Evolutionary conservation across 2,888 invertebrate genomes (phyloP).

Genomic region (Camponotus fellah): DNA sequence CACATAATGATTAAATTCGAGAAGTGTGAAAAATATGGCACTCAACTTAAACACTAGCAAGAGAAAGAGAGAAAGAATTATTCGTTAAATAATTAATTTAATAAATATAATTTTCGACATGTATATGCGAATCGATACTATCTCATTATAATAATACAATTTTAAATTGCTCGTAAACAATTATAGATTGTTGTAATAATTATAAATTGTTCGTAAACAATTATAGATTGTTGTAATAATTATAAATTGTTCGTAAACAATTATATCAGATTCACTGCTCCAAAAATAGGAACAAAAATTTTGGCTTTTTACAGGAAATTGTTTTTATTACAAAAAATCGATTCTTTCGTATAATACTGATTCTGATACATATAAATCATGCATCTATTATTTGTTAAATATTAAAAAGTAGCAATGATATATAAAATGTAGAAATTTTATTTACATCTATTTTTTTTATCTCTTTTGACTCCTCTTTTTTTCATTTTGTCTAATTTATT

Average conservation of each 20-base stretch:
- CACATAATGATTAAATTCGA: not conserved
- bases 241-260: not conserved
- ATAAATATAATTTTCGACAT: not conserved
- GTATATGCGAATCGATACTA: not conserved
- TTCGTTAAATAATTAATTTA: conserved; percentile 13
- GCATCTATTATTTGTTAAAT: not conserved
- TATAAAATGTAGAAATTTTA: not conserved
- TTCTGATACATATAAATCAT: not conserved
- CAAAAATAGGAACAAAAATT: not conserved
- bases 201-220: not conserved
- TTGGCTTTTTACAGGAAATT: not conserved
- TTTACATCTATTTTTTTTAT: not conserved
- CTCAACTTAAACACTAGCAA: not conserved
- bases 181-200: no score
- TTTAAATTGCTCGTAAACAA: not conserved
- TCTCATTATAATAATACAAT: not conserved
- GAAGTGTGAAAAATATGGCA: conserved; percentile 34
- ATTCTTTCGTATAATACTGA: not conserved
- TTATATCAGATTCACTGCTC: not conserved
- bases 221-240: no score
- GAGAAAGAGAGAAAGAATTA: not conserved
- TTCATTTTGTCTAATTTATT: not conserved
- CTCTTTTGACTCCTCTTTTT: not conserved
- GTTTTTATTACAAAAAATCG: not conserved
- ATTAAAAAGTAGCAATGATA: not conserved